These are phyloP conservation scores for Labrus mixtus DNA, from an alignment of 2,113 vertebrate genomes.

Conservation along the genomic window DNA sequence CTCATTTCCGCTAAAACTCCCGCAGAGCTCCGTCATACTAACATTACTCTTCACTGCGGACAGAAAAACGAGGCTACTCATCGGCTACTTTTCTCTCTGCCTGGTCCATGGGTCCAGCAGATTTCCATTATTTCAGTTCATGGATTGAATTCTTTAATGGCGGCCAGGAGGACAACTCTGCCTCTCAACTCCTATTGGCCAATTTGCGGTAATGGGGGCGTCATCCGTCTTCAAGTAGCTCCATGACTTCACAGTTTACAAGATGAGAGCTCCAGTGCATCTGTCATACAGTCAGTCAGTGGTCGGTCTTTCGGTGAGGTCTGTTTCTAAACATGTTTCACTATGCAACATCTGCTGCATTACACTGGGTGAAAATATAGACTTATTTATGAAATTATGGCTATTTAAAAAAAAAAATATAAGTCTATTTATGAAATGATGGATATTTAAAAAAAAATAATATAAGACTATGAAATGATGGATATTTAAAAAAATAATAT, in stretches of 20 bases:
- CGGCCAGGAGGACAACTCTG: constrained; percentile 94
- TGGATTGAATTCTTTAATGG: constrained; percentile 98
- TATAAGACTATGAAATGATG: no score
- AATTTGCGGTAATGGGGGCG: constrained; percentile 77
- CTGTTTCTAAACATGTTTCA: constrained; percentile 48
- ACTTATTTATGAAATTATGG: no score
- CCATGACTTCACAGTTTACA: constrained; percentile 84
- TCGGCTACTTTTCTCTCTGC: constrained; percentile 69
- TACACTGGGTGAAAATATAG: no score
- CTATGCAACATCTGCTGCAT: constrained; percentile 25
- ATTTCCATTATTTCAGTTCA: constrained; percentile 93
- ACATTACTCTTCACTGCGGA: constrained; percentile 52
- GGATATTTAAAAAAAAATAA: no score
- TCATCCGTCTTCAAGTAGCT: constrained; percentile 78
- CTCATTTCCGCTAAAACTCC: constrained; percentile 57
- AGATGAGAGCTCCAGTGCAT: constrained; percentile 75
- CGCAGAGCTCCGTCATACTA: constrained; percentile 55
- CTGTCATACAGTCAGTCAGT: constrained; percentile 72
- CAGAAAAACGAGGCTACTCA: constrained; percentile 65
- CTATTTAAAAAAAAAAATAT: no score
- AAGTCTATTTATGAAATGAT: no score
- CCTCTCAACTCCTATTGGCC: constrained; percentile 87
- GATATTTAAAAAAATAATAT: no score
- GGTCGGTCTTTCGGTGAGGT: constrained; percentile 49
- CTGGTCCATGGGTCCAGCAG: constrained; percentile 81